Percentiles rank a stretch among this genome's conserved stretches.
Evolutionary conservation across 1,140 invertebrate genomes (phyloP).

Genomic region (Matsumurasca onukii): DNA sequence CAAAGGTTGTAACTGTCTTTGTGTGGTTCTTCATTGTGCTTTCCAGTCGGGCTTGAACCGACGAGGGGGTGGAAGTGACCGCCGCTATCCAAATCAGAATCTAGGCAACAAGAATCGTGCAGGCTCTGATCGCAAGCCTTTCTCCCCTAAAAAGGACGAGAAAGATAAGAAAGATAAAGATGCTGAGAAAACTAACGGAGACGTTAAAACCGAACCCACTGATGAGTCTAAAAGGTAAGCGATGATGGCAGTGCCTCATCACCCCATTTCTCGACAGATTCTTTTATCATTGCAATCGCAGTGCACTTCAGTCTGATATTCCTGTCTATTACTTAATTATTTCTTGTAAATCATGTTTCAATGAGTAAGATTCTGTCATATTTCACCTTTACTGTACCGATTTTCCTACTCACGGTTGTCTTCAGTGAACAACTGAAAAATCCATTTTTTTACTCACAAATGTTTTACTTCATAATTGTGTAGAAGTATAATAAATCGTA

Average conservation of each 20-base stretch:
- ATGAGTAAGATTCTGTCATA: neutral
- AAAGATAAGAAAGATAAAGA: constrained; percentile 31
- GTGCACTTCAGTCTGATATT: neutral
- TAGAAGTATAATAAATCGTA: no score
- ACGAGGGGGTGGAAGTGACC: neutral
- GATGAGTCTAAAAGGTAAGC: constrained; percentile 25
- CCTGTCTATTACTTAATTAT: neutral
- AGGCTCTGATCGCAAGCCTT: constrained; percentile 26
- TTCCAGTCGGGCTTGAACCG: constrained; percentile 33
- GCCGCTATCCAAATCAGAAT: no score
- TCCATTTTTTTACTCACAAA: neutral
- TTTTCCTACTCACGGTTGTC: neutral
- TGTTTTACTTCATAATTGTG: no score
- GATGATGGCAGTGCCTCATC: neutral
- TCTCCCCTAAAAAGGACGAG: constrained; percentile 12
- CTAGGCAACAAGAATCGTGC: neutral
- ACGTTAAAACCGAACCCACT: constrained; percentile 23
- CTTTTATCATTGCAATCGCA: constrained; percentile 43
- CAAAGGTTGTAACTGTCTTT: neutral
- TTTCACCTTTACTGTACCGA: neutral
- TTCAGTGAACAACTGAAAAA: neutral
- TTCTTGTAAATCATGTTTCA: neutral
- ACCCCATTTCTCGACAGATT: neutral
- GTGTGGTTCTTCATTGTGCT: constrained; percentile 20
- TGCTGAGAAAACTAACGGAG: constrained; percentile 29